Conservation (phyloP, 2,113 vertebrate species). For the Gnathonemus longibarbis region DNA sequence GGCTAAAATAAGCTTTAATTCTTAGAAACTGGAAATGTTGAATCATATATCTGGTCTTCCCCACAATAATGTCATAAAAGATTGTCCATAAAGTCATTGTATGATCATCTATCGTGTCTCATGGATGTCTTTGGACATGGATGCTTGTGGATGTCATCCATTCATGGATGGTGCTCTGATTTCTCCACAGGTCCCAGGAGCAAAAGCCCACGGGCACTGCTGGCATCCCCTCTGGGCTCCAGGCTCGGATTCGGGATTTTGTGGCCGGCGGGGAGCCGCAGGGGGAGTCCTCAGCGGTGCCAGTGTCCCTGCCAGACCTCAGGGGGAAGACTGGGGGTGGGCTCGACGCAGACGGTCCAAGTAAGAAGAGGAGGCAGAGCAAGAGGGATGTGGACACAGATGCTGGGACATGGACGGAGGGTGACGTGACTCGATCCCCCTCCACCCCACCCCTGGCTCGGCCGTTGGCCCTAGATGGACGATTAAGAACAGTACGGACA, state of each 20-base stretch:
- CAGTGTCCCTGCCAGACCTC: constrained; percentile 31
- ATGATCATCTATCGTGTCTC: not conserved
- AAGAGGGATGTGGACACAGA: constrained; percentile 7
- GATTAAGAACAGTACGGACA: constrained; percentile 33
- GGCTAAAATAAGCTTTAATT: not conserved
- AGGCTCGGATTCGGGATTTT: constrained; percentile 41
- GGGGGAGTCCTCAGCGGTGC: not conserved
- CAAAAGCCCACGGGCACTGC: not conserved
- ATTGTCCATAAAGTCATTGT: not conserved
- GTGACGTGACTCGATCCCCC: not conserved
- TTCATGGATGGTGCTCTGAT: not conserved
- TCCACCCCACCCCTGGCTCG: not conserved
- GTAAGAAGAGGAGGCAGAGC: not conserved
- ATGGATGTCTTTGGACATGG: not conserved
- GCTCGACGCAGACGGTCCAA: not conserved
- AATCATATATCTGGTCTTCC: not conserved
- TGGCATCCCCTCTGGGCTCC: constrained; percentile 23
- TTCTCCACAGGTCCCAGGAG: constrained; percentile 1
- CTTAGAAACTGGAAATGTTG: not conserved
- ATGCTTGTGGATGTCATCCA: not conserved
- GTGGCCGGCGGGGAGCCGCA: constrained; percentile 34
- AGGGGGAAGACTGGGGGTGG: constrained; percentile 23
- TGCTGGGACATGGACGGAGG: constrained; percentile 17
- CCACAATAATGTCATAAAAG: not conserved
- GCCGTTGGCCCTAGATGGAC: constrained; percentile 23